Evolutionary conservation across 1,140 invertebrate species (phyloP).

Genomic region (Drosophila persimilis): DNA sequence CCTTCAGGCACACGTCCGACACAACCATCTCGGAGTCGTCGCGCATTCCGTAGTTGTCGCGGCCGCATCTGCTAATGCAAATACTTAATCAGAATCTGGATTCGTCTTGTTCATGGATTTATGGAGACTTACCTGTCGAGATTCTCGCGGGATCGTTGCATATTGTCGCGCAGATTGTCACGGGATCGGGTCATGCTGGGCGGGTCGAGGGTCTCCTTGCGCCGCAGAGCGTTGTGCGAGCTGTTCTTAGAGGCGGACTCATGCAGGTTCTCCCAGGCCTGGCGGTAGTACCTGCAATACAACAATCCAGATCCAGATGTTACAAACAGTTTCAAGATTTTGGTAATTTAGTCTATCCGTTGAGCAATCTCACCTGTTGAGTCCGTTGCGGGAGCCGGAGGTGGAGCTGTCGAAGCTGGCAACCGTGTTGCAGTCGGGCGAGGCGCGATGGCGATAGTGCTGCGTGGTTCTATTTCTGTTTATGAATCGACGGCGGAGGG

Average conservation of each 20-base stretch:
- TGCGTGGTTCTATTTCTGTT: constrained; percentile 89
- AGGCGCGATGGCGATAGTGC: constrained; percentile 92
- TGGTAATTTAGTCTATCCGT: not conserved
- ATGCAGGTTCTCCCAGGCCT: constrained; percentile 96
- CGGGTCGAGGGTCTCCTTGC: constrained; percentile 89
- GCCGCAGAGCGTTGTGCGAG: constrained; percentile 84
- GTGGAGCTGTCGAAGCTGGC: constrained; percentile 93
- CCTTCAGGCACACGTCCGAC: constrained; percentile 86
- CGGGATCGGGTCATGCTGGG: constrained; percentile 84
- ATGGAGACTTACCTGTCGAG: constrained; percentile 78
- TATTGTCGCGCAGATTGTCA: constrained; percentile 82
- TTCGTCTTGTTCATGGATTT: not conserved
- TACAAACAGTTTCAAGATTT: not conserved
- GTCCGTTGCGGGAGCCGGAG: constrained; percentile 90
- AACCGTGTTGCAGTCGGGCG: constrained; percentile 94
- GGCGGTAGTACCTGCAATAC: constrained; percentile 87
- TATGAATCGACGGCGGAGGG: not conserved
- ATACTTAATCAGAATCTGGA: not conserved
- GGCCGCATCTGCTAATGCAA: constrained; percentile 53
- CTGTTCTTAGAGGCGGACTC: constrained; percentile 87
- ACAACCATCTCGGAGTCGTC: constrained; percentile 92
- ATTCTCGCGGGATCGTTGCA: constrained; percentile 83
- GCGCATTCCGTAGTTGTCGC: constrained; percentile 87
- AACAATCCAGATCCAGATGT: too few species aligned
- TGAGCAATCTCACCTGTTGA: constrained; percentile 87